Evolutionary conservation across 1,140 invertebrate species (phyloP).

Genomic region (Asobara japonica): DNA sequence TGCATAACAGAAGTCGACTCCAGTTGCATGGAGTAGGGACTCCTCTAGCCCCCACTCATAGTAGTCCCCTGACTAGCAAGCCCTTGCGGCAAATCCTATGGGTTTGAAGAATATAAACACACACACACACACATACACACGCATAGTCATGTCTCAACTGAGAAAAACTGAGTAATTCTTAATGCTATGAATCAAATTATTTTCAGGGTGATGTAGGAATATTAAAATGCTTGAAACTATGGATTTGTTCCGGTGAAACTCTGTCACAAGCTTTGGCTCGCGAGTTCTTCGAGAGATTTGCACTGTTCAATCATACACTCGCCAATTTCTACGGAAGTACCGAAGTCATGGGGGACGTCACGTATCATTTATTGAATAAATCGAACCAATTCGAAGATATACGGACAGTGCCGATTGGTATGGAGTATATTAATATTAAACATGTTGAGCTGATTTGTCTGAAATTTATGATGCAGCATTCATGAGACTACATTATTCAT

Average conservation of each 20-base stretch:
- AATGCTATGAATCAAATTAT: no score
- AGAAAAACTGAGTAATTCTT: no score
- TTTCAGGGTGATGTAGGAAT: constrained; percentile 54
- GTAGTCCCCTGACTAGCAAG: no score
- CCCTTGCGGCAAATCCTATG: no score
- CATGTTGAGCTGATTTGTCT: neutral
- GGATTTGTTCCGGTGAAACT: constrained; percentile 86
- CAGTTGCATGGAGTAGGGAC: no score
- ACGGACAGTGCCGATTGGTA: constrained; percentile 84
- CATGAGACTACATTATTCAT: neutral
- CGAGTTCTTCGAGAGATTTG: constrained; percentile 79
- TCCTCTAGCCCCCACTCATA: no score
- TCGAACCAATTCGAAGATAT: constrained; percentile 70
- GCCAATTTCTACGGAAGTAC: constrained; percentile 92
- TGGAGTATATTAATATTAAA: constrained; percentile 39
- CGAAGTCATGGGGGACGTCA: constrained; percentile 87
- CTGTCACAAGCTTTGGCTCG: constrained; percentile 73
- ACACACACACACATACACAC: no score
- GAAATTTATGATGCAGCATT: neutral
- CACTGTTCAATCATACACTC: constrained; percentile 69
- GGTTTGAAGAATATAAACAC: no score
- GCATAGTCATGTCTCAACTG: no score
- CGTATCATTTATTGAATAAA: constrained; percentile 70
- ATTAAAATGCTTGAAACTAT: constrained; percentile 73
- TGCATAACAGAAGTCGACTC: no score